phyloP scores from a whole-genome alignment of 2,888 invertebrate genomes.

The Teinopalpus imperialis region DNA sequence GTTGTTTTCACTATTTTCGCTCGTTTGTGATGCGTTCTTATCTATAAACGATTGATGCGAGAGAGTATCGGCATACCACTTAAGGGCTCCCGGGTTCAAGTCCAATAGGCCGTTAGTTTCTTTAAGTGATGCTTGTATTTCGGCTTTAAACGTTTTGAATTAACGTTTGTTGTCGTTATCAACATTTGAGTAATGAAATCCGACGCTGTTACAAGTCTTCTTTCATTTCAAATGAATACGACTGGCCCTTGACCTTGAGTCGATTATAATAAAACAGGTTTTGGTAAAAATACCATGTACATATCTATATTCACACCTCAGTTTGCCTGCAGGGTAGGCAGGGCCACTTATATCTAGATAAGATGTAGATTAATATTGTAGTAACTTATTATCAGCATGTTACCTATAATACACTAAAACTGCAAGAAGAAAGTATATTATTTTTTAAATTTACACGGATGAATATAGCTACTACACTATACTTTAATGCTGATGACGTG shows the following conservation, averaged over 20 bases:
- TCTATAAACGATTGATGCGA: slow-evolving; percentile 14
- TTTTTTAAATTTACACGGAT: too few species aligned
- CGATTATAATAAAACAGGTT: slow-evolving; percentile 2
- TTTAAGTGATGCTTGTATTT: slow-evolving; percentile 10
- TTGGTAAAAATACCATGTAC: too few species aligned
- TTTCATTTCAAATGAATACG: slow-evolving; percentile 11
- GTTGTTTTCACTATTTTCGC: slow-evolving; percentile 23
- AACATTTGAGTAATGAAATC: neutral
- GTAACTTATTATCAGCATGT: too few species aligned
- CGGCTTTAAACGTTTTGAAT: slow-evolving; percentile 11
- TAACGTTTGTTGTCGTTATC: slow-evolving; percentile 6
- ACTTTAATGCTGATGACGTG: too few species aligned
- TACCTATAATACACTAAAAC: too few species aligned
- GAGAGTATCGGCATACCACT: slow-evolving; percentile 23
- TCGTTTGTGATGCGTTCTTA: slow-evolving; percentile 14
- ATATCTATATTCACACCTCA: too few species aligned
- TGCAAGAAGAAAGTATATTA: too few species aligned
- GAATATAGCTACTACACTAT: too few species aligned
- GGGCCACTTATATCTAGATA: too few species aligned
- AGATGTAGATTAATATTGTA: too few species aligned
- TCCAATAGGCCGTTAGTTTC: neutral
- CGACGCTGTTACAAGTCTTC: slow-evolving; percentile 1
- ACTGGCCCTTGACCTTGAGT: slow-evolving; percentile 8
- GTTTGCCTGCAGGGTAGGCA: too few species aligned
- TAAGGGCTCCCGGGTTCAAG: slow-evolving; percentile 24